A percentile compares a stretch with the other conserved stretches of the same genome.
Evolutionary conservation across 2,797 vertebrate species (phyloP).

Genomic region (Lophotriccus pileatus): DNA sequence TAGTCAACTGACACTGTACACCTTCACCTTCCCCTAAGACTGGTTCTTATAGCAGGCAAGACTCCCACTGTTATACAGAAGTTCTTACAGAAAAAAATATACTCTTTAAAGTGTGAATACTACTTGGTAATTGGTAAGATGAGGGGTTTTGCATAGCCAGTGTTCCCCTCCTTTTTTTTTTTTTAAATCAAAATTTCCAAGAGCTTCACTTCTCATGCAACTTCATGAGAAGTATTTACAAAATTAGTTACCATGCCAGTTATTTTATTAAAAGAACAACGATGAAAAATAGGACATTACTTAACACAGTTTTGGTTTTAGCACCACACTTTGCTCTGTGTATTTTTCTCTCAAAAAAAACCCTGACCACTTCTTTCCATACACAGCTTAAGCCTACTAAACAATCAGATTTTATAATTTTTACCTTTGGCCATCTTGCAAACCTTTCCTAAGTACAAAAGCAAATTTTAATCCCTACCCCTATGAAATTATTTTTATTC

Average conservation of each 20-base stretch:
- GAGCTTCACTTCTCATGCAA: neutral
- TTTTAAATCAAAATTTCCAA: neutral
- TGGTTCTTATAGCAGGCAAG: neutral
- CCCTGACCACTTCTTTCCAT: neutral
- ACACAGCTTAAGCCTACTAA: neutral
- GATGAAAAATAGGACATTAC: neutral
- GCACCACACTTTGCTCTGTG: neutral
- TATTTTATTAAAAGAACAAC: neutral
- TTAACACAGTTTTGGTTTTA: neutral
- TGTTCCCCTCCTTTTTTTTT: fast-evolving
- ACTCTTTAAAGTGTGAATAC: neutral
- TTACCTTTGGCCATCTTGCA: neutral
- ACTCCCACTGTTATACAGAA: neutral
- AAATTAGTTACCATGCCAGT: neutral
- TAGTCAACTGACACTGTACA: neutral
- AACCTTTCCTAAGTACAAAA: neutral
- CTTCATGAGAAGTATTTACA: neutral
- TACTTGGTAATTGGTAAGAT: neutral
- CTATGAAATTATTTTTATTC: neutral
- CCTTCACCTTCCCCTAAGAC: neutral
- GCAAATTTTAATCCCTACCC: neutral
- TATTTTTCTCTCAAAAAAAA: neutral
- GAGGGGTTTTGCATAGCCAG: neutral
- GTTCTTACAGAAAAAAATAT: neutral
- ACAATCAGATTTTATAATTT: neutral